Percentiles rank a stretch among this genome's conserved stretches.
Conservation (phyloP, 2,797 vertebrate species). For the Hephaestus fuliginosus region DNA sequence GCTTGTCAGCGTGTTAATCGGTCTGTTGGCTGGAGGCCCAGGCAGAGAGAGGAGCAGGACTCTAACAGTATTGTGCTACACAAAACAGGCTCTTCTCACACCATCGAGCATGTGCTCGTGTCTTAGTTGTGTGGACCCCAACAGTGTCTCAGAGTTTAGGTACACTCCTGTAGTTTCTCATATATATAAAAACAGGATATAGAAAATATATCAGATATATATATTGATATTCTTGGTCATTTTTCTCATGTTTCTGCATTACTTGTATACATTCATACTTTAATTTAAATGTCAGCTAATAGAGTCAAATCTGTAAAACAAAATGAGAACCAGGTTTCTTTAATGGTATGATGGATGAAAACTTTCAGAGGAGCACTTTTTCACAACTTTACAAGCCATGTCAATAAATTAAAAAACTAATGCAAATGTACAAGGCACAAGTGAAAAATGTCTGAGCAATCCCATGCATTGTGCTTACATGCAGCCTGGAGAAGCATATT, state of each 20-base stretch:
- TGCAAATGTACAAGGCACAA: not conserved
- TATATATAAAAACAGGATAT: conserved; percentile 39
- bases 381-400: too few species aligned
- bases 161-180: conserved; percentile 50
- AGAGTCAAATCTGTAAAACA: not conserved
- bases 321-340: too few species aligned
- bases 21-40: conserved; percentile 72
- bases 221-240: too few species aligned
- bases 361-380: too few species aligned
- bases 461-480: not conserved
- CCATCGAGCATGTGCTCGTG: conserved; percentile 50
- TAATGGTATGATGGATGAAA: too few species aligned
- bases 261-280: not conserved
- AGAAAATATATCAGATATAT: conserved; percentile 37
- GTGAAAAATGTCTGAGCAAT: not conserved
- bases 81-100: conserved; percentile 74
- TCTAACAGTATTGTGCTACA: conserved; percentile 69
- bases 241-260: conserved; percentile 13
- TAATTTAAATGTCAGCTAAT: not conserved
- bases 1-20: conserved; percentile 73
- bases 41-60: conserved; percentile 69
- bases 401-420: not conserved
- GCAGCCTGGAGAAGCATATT: not conserved
- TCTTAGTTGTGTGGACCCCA: conserved; percentile 53
- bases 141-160: conserved; percentile 42